phyloP scores from a whole-genome alignment of 2,888 invertebrate genomes.

The Hirtodrosophila alboralis region DNA sequence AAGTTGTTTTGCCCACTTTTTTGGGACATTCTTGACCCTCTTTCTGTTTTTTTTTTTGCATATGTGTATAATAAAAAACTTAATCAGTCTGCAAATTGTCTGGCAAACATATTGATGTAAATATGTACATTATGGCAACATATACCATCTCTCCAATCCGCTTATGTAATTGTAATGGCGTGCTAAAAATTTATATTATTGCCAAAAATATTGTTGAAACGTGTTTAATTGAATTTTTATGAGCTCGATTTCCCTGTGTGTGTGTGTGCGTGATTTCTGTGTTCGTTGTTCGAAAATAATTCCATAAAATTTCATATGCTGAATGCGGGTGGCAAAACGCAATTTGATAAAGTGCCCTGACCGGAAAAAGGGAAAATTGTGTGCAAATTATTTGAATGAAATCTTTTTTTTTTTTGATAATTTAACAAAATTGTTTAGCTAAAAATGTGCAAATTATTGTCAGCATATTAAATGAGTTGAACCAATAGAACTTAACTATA shows the following conservation, averaged over 20 bases:
- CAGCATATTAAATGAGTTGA: conserved; percentile 22
- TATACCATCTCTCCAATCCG: conserved; percentile 42
- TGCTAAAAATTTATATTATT: conserved; percentile 74
- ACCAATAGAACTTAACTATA: too few species aligned
- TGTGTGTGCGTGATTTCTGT: conserved; percentile 50
- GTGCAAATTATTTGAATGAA: conserved; percentile 13
- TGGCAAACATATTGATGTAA: conserved; percentile 38
- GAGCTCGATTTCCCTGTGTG: conserved; percentile 54
- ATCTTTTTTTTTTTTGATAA: conserved; percentile 49
- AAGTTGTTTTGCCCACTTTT: conserved; percentile 46
- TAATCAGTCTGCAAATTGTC: conserved; percentile 76
- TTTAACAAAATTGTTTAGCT: conserved; percentile 41
- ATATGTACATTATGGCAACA: not conserved
- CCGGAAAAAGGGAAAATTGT: conserved; percentile 43
- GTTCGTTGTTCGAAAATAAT: conserved; percentile 52
- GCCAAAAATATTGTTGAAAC: conserved; percentile 74
- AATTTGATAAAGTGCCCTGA: conserved; percentile 65
- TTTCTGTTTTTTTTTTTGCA: conserved; percentile 37
- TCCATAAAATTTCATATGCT: conserved; percentile 70
- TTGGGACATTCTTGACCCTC: conserved; percentile 34
- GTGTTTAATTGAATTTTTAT: conserved; percentile 80
- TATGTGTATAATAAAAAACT: conserved; percentile 54
- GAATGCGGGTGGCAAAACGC: conserved; percentile 31
- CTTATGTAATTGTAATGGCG: conserved; percentile 77
- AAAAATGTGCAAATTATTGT: conserved; percentile 16